Conservation (phyloP, 2,113 vertebrate genomes). For the Odobenus rosmarus region DNA sequence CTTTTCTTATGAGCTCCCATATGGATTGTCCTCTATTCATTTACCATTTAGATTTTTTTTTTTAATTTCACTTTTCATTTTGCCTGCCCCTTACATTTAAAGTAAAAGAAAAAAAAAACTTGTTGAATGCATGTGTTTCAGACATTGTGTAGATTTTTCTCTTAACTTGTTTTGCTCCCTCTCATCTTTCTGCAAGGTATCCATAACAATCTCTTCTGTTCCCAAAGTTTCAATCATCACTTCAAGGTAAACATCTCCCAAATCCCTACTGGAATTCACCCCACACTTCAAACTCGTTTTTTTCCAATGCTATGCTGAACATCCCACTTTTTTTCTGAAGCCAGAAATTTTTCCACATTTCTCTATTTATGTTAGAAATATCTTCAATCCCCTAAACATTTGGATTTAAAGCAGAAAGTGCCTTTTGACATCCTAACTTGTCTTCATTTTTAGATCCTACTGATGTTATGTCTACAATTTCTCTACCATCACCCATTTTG, state of each 20-base stretch:
- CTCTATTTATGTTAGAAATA: not conserved
- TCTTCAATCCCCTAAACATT: not conserved
- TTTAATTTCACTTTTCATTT: not conserved
- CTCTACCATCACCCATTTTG: not conserved
- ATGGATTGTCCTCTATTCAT: not conserved
- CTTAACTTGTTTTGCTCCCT: not conserved
- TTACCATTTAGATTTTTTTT: not conserved
- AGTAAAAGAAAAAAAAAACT: not conserved
- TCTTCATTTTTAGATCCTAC: not conserved
- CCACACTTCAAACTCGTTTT: not conserved
- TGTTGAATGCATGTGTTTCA: not conserved
- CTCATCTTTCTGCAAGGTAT: not conserved
- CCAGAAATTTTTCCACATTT: not conserved
- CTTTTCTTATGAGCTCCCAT: not conserved
- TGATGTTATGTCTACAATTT: not conserved
- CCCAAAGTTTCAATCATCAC: not conserved
- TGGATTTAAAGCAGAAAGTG: not conserved
- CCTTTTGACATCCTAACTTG: not conserved
- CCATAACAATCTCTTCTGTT: not conserved
- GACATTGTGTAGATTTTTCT: not conserved
- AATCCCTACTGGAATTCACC: not conserved
- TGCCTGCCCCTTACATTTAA: not conserved
- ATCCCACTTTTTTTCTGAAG: not conserved
- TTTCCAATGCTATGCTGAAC: not conserved
- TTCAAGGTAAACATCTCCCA: not conserved